phyloP scores from a whole-genome alignment of 2,888 invertebrate species.

The Pristionchus exspectatus region DNA sequence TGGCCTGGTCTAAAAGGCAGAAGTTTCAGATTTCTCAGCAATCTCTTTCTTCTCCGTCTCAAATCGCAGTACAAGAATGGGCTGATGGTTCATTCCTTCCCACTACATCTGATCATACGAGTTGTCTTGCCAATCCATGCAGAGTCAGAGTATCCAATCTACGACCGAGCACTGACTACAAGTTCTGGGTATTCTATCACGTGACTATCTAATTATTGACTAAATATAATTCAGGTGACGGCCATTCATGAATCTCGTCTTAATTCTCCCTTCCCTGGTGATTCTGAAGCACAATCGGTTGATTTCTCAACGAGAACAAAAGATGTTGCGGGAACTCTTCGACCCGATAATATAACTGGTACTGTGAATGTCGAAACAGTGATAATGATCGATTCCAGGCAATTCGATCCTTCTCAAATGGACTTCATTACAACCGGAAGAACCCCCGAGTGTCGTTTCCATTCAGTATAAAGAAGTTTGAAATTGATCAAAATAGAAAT shows the following conservation, averaged over 20 bases:
- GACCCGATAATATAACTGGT: conserved; percentile 75
- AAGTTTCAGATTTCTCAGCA: conserved; percentile 68
- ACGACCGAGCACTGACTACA: conserved; percentile 75
- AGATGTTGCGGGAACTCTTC: conserved; percentile 76
- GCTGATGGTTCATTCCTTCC: conserved; percentile 58
- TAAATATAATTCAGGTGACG: conserved; percentile 61
- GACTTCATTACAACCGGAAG: conserved; percentile 74
- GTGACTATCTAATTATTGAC: neutral
- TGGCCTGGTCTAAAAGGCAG: too few relatives aligned
- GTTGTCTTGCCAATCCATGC: conserved; percentile 74
- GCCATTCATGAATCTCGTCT: conserved; percentile 76
- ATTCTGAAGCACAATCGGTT: conserved; percentile 73
- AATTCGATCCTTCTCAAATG: conserved; percentile 72
- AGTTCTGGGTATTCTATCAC: conserved; percentile 71
- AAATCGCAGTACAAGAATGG: conserved; percentile 71
- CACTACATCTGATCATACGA: conserved; percentile 68
- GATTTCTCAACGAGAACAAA: conserved; percentile 68
- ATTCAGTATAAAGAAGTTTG: conserved; percentile 73
- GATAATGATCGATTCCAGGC: conserved; percentile 42
- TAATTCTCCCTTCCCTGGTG: conserved; percentile 71
- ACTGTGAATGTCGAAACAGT: neutral
- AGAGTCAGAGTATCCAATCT: conserved; percentile 76
- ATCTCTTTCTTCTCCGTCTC: conserved; percentile 69
- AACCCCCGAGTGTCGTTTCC: conserved; percentile 67
- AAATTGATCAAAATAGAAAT: neutral